Evolutionary conservation across 2,113 vertebrate species (phyloP).

Genomic region (Lepisosteus oculatus): DNA sequence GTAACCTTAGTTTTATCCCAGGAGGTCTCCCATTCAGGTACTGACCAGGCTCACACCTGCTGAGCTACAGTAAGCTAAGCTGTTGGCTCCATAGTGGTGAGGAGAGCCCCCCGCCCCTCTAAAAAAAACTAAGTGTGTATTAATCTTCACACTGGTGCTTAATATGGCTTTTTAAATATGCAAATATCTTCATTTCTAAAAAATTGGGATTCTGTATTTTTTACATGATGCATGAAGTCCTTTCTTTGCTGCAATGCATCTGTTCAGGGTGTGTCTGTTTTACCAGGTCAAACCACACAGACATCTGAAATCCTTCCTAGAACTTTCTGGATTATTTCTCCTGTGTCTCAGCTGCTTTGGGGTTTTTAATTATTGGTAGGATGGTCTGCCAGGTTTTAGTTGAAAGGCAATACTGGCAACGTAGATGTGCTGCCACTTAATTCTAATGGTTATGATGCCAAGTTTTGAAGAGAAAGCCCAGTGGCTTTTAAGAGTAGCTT

Average conservation of each 20-base stretch:
- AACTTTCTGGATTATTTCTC: not conserved
- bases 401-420: not conserved
- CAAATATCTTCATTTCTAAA: too few species aligned
- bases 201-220: too few species aligned
- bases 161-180: too few species aligned
- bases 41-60: too few species aligned
- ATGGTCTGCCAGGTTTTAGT: not conserved
- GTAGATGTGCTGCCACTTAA: not conserved
- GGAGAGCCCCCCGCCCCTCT: too few species aligned
- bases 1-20: too few species aligned
- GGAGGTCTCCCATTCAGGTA: too few species aligned
- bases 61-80: too few species aligned
- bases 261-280: slow-evolving; percentile 16
- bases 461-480: not conserved
- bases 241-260: not conserved
- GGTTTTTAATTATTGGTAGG: not conserved
- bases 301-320: not conserved
- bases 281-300: not conserved
- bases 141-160: too few species aligned
- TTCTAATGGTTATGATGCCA: not conserved
- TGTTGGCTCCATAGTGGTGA: too few species aligned
- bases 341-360: slow-evolving; percentile 1
- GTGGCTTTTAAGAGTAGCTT: not conserved
- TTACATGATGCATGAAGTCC: not conserved
- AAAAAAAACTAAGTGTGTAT: too few species aligned